Evolutionary conservation across 2,888 invertebrate species (phyloP), one percentile per base, ranked within the genome.

Genomic region (Scaeva pyrastri): DNA sequence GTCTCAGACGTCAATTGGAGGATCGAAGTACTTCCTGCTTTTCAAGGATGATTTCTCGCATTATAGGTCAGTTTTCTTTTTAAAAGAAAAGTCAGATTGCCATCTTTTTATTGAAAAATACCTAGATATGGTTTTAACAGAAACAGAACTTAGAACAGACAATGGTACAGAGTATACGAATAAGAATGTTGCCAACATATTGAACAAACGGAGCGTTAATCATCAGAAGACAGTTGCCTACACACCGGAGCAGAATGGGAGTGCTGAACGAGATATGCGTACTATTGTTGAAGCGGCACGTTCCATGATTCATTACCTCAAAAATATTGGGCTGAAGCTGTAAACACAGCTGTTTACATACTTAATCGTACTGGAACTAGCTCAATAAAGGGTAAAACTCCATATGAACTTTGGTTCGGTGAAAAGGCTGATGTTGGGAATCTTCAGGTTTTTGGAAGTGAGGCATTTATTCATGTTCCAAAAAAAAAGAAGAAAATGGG

Each of bases 361-460:
- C 31, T 31, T 31, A 31, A 31, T 31, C 31, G 21, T 10, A 21
- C 21, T 21, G 21, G 50, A 10, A 21, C 50, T 21, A 50, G 26
- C 52, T 52, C 52, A 2, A 7, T 23, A 10, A 19, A 55, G n/a
- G 26, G 8, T 12, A 55, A 55, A 26, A 23, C 52, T 6, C 73
- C 50, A 10, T 50, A 36, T 23, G 62, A 62, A 31, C 11, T 43
- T 12, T 52, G 43, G 52, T 43, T 16, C 11, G 7, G 36, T 11
- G 60, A 73, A 36, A 36, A 23, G 21, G 7, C 21, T 14, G 39
- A 39, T n/a, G 16, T 26, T n/a, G 36, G 3, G 39, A 62, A 21
- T 56, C 19, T 56, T 43, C 55, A 31, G 43, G 7, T 56, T n/a
- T 75, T 75, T 45, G 75, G 64, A 55, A 66, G 66, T 19, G 45